phyloP scores from a whole-genome alignment of 2,888 invertebrate species.

The Glyphotaelius pellucidus region DNA sequence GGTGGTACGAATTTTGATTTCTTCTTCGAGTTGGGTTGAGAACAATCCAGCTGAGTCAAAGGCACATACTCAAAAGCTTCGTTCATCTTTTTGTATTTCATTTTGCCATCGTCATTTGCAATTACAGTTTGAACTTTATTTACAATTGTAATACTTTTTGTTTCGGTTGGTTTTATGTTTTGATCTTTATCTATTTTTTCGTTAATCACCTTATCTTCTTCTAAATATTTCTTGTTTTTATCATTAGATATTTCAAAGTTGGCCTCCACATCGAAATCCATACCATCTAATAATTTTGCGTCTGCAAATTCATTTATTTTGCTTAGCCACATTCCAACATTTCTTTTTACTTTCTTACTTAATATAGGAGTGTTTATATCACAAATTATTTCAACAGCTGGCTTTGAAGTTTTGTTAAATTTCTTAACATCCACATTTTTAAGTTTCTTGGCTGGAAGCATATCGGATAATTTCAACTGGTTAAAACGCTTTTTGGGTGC shows the following conservation, averaged over 20 bases:
- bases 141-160: not conserved
- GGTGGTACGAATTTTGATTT: conserved; percentile 72
- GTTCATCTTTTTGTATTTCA: conserved; percentile 43
- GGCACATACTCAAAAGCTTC: not conserved
- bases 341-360: conserved; percentile 67
- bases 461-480: conserved; percentile 49
- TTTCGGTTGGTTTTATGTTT: not conserved
- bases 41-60: not conserved
- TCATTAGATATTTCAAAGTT: not conserved
- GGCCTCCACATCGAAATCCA: not conserved
- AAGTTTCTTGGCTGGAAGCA: conserved; percentile 55
- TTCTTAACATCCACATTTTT: conserved; percentile 67
- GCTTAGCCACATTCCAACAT: conserved; percentile 45
- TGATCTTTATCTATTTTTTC: not conserved
- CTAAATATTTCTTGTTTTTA: not conserved
- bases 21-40: conserved; percentile 60
- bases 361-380: conserved; percentile 44
- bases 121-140: conserved; percentile 43
- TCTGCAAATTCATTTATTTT: conserved; percentile 43
- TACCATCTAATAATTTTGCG: conserved; percentile 27
- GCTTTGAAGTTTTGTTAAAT: conserved; percentile 42
- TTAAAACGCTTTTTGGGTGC: conserved; percentile 35
- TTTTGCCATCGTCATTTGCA: conserved; percentile 51
- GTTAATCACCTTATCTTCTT: not conserved
- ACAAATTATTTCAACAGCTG: not conserved